Conservation (phyloP, 2,888 invertebrate genomes). For the Hecatera dysodea region DNA sequence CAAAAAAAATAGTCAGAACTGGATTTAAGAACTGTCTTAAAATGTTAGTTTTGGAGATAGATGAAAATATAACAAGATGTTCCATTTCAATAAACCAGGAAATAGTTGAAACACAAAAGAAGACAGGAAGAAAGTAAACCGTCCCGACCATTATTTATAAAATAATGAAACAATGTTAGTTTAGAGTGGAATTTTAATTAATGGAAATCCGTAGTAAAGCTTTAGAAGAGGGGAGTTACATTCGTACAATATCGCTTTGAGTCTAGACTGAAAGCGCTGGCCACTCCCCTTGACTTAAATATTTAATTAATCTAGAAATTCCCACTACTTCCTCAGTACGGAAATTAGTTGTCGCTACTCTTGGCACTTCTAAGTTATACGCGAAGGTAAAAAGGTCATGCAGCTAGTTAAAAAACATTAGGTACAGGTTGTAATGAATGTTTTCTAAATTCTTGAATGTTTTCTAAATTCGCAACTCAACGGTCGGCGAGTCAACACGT, state of each 20-base stretch:
- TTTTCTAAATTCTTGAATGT: too few relatives aligned
- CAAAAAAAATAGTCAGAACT: not conserved
- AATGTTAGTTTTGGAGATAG: not conserved
- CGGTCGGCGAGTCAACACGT: too few relatives aligned
- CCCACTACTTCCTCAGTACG: slow-evolving; percentile 8
- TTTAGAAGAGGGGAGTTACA: slow-evolving; percentile 6
- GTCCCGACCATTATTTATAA: slow-evolving; percentile 22
- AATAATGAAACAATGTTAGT: slow-evolving; percentile 20
- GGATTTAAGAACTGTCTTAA: not conserved
- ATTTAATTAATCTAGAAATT: slow-evolving; percentile 49
- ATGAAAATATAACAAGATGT: slow-evolving; percentile 2
- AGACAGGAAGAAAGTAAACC: slow-evolving; percentile 24
- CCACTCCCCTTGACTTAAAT: slow-evolving; percentile 18
- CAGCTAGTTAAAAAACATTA: too few relatives aligned
- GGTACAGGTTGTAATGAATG: too few relatives aligned
- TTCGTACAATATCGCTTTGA: slow-evolving; percentile 9
- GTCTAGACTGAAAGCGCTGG: slow-evolving; percentile 45
- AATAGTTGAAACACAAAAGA: slow-evolving; percentile 26
- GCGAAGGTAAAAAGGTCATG: not conserved
- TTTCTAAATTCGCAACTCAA: too few relatives aligned
- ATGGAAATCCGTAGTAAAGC: slow-evolving; percentile 16
- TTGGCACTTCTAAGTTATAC: not conserved
- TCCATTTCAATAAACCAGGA: slow-evolving; percentile 27
- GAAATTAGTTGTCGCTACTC: slow-evolving; percentile 24
- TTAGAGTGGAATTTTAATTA: slow-evolving; percentile 44